Base-by-base conservation (phyloP, 1,140 invertebrate species). In the Aphelenchoides fujianensis region DNA sequence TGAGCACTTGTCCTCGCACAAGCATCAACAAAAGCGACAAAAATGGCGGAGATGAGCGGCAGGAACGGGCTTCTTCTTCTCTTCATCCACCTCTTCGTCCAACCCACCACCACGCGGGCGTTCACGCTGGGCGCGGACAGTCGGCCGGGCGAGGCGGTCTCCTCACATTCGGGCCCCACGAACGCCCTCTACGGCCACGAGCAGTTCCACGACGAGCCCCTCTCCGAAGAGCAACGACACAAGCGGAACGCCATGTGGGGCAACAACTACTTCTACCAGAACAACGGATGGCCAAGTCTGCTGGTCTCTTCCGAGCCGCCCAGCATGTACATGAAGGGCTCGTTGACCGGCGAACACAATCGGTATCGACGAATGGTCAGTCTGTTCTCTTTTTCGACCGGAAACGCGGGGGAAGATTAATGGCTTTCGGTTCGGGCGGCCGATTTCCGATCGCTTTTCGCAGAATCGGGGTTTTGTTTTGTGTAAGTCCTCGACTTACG, bases 361-460 rank as follows among this genome's bases (percentile, higher is more conserved):
- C 36, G 79, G 3, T 83, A 79, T 57, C 53, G 82, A n/a, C 66
- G 75, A 71, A 83, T 84, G 81, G 82, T 83, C n/a, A 61, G 74
- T 68, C 31, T n/a, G n/a, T n/a, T n/a, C n/a, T n/a, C n/a, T n/a
- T n/a, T n/a, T n/a, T n/a, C n/a, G n/a, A n/a, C n/a, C n/a, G n/a
- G n/a, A n/a, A n/a, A n/a, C n/a, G n/a, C n/a, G n/a, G n/a, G n/a
- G n/a, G 67, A 67, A 23, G 31, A 71, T 48, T 48, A 12, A 48
- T 16, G 23, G 23, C 23, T 48, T 48, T 12, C 41, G 41, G 41
- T n/a, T 48, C 23, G n/a, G n/a, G n/a, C 41, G 23, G 12, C 12
- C 41, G 41, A 48, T 48, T 12, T 48, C 12, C 41, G 23, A 48
- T 48, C 41, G 41, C 23, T 48, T 12, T 48, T 48, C 23, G 12